A percentile compares a stretch with the other conserved stretches of the same genome.
Evolutionary conservation across 2,113 vertebrate genomes (phyloP).

Genomic region (Casuarius casuarius): DNA sequence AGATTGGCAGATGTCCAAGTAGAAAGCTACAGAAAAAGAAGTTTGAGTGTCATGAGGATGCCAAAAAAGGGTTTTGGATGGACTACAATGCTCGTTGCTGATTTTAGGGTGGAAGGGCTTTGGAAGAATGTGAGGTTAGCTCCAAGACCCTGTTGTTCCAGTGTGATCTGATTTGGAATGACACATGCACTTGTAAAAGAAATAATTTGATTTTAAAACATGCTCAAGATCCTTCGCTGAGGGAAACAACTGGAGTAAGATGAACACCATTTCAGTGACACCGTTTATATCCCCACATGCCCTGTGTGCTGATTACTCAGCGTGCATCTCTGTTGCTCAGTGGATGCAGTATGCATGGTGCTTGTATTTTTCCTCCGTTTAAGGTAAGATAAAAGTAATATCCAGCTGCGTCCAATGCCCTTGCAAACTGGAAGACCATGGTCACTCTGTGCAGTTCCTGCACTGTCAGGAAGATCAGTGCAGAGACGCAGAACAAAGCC

Average conservation of each 20-base stretch:
- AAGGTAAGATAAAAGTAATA: background rate
- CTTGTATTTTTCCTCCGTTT: background rate
- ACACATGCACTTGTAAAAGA: background rate
- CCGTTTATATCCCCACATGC: background rate
- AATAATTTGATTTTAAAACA: background rate
- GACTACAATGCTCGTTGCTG: background rate
- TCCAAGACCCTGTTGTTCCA: background rate
- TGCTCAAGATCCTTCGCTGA: background rate
- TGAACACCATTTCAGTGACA: background rate
- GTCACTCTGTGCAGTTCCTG: background rate
- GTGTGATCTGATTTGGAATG: background rate
- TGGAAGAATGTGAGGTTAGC: background rate
- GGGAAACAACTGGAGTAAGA: background rate
- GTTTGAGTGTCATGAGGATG: background rate
- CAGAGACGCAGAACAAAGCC: background rate
- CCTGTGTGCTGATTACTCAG: background rate
- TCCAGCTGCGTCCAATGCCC: background rate
- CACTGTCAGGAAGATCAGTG: background rate
- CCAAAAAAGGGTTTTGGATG: background rate
- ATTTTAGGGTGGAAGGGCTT: background rate
- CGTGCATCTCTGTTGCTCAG: background rate
- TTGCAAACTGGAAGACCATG: background rate
- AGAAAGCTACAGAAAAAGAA: conserved; percentile 76
- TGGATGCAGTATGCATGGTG: background rate
- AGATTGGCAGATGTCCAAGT: conserved; percentile 74